Evolutionary conservation across 2,888 invertebrate species (phyloP), one percentile per base, ranked within the genome.

Genomic region (Dicycla oo): DNA sequence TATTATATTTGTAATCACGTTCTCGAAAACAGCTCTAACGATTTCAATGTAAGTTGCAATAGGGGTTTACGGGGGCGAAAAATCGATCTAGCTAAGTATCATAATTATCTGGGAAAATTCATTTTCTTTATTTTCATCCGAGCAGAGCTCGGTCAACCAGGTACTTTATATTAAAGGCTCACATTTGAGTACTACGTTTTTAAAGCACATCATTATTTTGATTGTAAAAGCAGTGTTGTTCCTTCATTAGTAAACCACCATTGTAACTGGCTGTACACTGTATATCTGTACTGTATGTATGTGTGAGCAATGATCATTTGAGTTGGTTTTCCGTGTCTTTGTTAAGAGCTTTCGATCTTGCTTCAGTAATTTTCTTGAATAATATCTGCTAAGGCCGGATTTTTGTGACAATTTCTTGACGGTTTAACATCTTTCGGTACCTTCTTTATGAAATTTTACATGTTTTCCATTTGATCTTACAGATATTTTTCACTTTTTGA

Each of bases 321-420:
- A 23, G 26, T 7, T 26, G 15, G 15, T 26, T 53, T 40, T 30
- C 15, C 11, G 13, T 30, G 3, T 6, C 26, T 72, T 34, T 64
- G n/a, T 38, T n/a, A 26, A 40, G 1, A 68, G 34, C n/a, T 61
- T 45, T 62, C 4, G 20, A 30, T 49, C n/a, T 54, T 68, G 13
- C 7, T 40, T 62, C n/a, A 40, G 13, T 40, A 49, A 60, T 23
- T 67, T 60, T 53, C 45, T 54, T 47, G 38, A 60, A 68, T 38
- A 23, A 3, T 70, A 56, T 2, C 18, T 7, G 8, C 7, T 20
- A 47, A 40, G 30, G 13, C n/a, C 13, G 38, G 45, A 62, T 75
- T 30, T 62, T 69, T 38, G 2, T 30, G n/a, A 62, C 10, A 51
- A 13, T 34, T 68, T 60, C 57, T 34, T 30, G 2, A 49, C 43